phyloP scores from a whole-genome alignment of 1,140 invertebrate species.

The Sycobia sp. region DNA sequence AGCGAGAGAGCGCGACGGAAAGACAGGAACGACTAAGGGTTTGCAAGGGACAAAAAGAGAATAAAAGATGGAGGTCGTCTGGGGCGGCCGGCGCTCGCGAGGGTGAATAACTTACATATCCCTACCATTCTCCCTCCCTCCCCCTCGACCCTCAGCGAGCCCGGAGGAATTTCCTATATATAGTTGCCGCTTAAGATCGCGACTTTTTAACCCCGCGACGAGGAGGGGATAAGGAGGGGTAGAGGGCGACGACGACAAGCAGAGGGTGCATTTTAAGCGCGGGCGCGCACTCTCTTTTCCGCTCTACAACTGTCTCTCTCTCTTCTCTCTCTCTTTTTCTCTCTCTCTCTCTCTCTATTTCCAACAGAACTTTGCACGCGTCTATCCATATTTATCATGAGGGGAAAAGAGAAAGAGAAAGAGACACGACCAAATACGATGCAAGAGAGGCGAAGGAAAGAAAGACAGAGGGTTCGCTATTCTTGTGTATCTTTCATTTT shows the following conservation, averaged over 20 bases:
- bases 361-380: background rate
- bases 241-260: too few relatives aligned
- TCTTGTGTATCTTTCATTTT: conserved; percentile 30
- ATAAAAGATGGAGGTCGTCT: conserved; percentile 6
- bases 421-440: too few relatives aligned
- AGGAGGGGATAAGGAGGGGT: too few relatives aligned
- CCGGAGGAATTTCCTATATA: conserved; percentile 17
- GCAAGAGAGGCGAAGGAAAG: background rate
- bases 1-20: too few relatives aligned
- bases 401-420: background rate
- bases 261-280: conserved; percentile 31
- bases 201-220: conserved; percentile 27
- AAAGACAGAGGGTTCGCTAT: background rate
- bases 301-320: too few relatives aligned
- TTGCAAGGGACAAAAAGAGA: conserved; percentile 4
- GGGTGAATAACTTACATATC: conserved; percentile 31
- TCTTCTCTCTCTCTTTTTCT: too few relatives aligned
- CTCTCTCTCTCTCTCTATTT: too few relatives aligned
- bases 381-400: conserved; percentile 18
- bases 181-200: conserved; percentile 27
- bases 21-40: too few relatives aligned
- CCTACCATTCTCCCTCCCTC: too few relatives aligned
- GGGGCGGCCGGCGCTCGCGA: background rate
- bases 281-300: too few relatives aligned
- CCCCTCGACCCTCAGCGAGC: conserved; percentile 13